Conservation (phyloP, 1,140 invertebrate species). For the Cotesia typhae region DNA sequence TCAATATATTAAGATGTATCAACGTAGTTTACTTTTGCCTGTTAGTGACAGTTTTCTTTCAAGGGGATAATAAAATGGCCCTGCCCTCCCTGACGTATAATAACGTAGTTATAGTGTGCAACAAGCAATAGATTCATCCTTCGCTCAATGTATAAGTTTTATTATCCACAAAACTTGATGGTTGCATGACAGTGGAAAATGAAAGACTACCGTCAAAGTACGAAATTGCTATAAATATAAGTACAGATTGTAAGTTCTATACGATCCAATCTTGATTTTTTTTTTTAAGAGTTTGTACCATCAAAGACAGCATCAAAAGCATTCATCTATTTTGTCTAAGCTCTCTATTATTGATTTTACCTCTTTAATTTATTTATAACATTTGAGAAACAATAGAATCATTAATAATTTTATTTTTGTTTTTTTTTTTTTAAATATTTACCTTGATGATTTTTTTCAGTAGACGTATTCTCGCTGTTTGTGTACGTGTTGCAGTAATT, state of each 20-base stretch:
- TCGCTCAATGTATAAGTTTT: conserved; percentile 25
- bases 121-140: conserved; percentile 14
- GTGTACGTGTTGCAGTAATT: conserved; percentile 39
- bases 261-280: background rate
- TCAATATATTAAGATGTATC: conserved; percentile 54
- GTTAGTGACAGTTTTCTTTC: conserved; percentile 54
- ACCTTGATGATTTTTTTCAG: conserved; percentile 39
- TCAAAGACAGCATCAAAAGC: conserved; percentile 27
- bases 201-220: background rate
- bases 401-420: background rate
- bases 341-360: background rate
- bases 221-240: background rate
- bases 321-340: background rate
- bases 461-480: conserved; percentile 21
- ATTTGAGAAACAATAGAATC: background rate
- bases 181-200: background rate
- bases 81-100: conserved; percentile 28
- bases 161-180: conserved; percentile 5
- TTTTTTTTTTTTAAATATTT: conserved; percentile 17
- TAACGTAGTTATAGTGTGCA: conserved; percentile 29
- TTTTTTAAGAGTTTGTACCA: conserved; percentile 17
- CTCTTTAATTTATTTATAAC: background rate
- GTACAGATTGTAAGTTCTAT: conserved; percentile 16
- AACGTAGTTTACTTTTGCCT: conserved; percentile 46
- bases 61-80: conserved; percentile 36